Conservation (phyloP, 2,113 vertebrate species). For the Silurus meridionalis region DNA sequence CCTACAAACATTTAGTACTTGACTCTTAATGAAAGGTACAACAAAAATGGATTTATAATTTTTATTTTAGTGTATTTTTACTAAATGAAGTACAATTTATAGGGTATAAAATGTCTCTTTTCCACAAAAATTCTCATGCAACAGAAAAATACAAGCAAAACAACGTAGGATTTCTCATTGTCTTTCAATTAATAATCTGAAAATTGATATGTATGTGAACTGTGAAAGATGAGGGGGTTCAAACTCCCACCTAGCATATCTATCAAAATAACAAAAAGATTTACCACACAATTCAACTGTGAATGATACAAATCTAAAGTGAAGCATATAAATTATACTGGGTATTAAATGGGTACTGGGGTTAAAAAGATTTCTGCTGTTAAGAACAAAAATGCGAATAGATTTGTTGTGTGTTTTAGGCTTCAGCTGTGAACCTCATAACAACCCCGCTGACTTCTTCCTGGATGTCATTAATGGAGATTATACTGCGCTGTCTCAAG, state of each 20-base stretch:
- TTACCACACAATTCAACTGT: background rate
- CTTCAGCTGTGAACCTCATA: constrained; percentile 85
- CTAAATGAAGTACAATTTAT: no score
- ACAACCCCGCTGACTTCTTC: constrained; percentile 96
- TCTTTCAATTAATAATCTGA: background rate
- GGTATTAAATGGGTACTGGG: background rate
- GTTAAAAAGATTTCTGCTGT: background rate
- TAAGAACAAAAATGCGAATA: background rate
- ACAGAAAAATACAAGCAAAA: no score
- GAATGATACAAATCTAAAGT: background rate
- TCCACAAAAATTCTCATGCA: no score
- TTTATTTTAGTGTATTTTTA: no score
- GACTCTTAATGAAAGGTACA: no score
- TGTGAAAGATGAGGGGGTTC: no score
- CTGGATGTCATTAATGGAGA: constrained; percentile 93
- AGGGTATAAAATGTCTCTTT: no score
- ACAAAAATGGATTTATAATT: no score
- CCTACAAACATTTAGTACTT: no score
- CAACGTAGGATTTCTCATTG: no score
- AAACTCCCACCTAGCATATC: no score
- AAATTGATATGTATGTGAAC: background rate
- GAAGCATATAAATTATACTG: background rate
- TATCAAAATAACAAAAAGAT: background rate
- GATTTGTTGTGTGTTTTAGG: constrained; percentile 68
- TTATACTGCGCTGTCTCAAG: constrained; percentile 68